These are phyloP conservation scores for Cnemophilus loriae DNA, from an alignment of 2,113 vertebrate species.

Conservation along the genomic window DNA sequence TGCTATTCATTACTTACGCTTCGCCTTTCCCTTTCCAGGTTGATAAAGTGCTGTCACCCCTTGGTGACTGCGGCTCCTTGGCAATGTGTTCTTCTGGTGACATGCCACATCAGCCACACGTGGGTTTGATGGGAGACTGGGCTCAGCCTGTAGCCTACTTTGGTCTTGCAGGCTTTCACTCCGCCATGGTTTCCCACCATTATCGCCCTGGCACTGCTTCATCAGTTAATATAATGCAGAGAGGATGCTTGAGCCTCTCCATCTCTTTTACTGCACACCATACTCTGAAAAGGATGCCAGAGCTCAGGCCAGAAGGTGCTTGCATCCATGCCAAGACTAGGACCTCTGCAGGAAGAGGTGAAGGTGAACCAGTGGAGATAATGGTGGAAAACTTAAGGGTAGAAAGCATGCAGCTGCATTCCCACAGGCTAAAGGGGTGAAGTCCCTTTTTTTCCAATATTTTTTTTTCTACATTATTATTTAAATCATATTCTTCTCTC, in stretches of 20 bases:
- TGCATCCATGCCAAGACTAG: neutral
- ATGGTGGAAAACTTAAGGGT: neutral
- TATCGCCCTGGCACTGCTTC: neutral
- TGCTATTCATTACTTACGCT: neutral
- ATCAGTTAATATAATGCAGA: neutral
- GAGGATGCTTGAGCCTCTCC: neutral
- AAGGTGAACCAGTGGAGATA: neutral
- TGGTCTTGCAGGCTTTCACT: neutral
- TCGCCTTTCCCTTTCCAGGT: neutral
- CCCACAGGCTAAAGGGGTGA: neutral
- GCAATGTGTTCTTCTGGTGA: neutral
- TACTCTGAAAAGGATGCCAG: neutral
- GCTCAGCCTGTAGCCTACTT: neutral
- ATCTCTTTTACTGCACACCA: neutral
- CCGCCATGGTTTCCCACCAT: neutral
- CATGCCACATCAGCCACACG: accelerated
- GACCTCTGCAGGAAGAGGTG: neutral
- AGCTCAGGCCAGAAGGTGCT: neutral
- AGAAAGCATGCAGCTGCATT: neutral
- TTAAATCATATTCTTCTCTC: neutral
- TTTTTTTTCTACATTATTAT: neutral
- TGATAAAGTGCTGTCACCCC: neutral
- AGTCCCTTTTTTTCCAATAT: neutral
- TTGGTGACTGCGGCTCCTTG: neutral
- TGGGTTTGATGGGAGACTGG: neutral